Conservation (phyloP, 2,888 invertebrate genomes). For the Chrysotoxum bicinctum region DNA sequence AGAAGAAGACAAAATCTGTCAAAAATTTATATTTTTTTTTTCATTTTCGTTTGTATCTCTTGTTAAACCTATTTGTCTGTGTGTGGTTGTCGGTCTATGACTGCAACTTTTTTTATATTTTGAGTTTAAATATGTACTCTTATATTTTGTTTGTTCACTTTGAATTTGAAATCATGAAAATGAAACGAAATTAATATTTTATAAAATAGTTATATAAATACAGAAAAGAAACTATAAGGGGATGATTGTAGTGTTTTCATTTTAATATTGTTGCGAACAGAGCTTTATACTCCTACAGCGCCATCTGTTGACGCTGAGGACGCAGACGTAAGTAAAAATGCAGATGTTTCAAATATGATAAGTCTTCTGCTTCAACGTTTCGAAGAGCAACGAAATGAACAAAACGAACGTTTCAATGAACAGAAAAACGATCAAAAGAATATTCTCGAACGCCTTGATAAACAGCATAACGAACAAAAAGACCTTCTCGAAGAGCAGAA, state of each 20-base stretch:
- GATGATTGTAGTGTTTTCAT: slow-evolving; percentile 1
- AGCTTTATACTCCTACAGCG: too few relatives aligned
- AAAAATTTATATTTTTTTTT: neutral
- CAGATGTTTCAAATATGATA: too few relatives aligned
- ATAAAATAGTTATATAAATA: slow-evolving; percentile 52
- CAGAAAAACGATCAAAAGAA: too few relatives aligned
- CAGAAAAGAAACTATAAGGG: slow-evolving; percentile 32
- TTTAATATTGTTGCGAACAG: too few relatives aligned
- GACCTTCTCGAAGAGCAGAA: too few relatives aligned
- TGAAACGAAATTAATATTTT: slow-evolving; percentile 56
- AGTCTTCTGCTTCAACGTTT: too few relatives aligned
- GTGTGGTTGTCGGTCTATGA: slow-evolving; percentile 36
- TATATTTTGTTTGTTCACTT: slow-evolving; percentile 4
- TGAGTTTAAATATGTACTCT: neutral
- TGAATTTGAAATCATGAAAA: slow-evolving; percentile 45
- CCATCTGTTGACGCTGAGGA: too few relatives aligned
- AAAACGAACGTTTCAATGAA: too few relatives aligned
- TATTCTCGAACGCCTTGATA: too few relatives aligned
- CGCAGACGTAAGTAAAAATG: too few relatives aligned
- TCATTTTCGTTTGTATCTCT: slow-evolving; percentile 16
- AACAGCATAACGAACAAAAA: too few relatives aligned
- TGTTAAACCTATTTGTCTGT: slow-evolving; percentile 34
- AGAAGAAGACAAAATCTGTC: neutral
- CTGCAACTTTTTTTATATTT: neutral
- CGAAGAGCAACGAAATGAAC: too few relatives aligned